phyloP scores from a whole-genome alignment of 2,888 invertebrate genomes.

The Papilio demoleus region DNA sequence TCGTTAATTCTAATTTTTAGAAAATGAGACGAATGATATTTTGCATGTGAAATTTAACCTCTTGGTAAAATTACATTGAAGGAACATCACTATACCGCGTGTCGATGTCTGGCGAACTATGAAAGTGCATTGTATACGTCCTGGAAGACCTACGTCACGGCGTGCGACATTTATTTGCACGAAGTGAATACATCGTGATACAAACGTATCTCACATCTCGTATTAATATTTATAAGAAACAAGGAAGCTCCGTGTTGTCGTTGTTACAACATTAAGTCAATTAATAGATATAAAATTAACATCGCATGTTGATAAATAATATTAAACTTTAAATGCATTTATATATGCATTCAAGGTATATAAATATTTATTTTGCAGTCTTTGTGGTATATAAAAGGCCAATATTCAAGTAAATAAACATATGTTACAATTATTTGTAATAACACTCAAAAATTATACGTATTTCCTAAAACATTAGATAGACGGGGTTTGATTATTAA shows the following conservation, averaged over 20 bases:
- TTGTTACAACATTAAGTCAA: conserved; percentile 23
- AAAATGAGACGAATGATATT: too few relatives aligned
- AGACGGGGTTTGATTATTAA: too few relatives aligned
- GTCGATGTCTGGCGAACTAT: conserved; percentile 71
- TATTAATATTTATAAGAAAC: conserved; percentile 46
- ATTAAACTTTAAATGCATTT: conserved; percentile 40
- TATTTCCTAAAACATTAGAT: too few relatives aligned
- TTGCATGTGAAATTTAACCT: too few relatives aligned
- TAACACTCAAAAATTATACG: too few relatives aligned
- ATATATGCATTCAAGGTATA: background rate
- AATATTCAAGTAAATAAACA: background rate
- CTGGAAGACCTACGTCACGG: conserved; percentile 62
- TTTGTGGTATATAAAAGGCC: background rate
- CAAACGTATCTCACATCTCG: conserved; percentile 47
- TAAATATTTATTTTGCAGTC: background rate
- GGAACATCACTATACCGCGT: conserved; percentile 58
- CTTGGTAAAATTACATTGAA: background rate
- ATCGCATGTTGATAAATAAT: conserved; percentile 41
- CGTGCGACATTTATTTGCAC: conserved; percentile 48
- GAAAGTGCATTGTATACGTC: conserved; percentile 78
- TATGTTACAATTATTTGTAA: background rate
- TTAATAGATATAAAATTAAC: conserved; percentile 16
- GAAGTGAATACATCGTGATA: conserved; percentile 48
- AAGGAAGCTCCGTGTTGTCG: conserved; percentile 33
- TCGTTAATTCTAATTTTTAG: too few relatives aligned